Evolutionary conservation across 2,888 invertebrate species (phyloP).

Genomic region (Pristionchus maxplancki): DNA sequence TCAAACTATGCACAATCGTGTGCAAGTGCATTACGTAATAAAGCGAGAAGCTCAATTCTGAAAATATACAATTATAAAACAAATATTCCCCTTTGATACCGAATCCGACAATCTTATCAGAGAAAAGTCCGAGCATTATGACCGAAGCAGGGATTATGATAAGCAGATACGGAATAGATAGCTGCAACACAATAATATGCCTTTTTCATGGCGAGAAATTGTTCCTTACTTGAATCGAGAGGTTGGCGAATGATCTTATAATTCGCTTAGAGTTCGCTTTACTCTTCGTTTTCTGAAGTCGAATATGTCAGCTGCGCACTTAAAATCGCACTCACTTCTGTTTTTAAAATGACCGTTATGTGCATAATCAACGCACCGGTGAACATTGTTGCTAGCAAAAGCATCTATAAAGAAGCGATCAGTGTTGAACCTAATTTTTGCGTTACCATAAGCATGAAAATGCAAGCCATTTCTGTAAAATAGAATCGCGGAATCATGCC

Average conservation of each 20-base stretch:
- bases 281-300: neutral
- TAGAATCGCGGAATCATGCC: too few relatives aligned
- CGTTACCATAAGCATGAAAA: too few relatives aligned
- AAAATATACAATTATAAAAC: neutral
- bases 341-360: neutral
- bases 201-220: neutral
- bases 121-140: neutral
- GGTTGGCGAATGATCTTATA: neutral
- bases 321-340: neutral
- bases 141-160: neutral
- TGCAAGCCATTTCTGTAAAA: too few relatives aligned
- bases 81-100: too few relatives aligned
- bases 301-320: neutral
- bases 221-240: neutral
- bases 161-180: neutral
- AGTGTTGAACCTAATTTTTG: too few relatives aligned
- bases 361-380: too few relatives aligned
- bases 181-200: too few relatives aligned
- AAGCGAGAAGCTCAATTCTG: neutral
- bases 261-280: neutral
- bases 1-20: neutral
- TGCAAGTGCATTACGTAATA: neutral
- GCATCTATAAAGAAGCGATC: too few relatives aligned
- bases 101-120: neutral
- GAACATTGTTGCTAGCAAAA: too few relatives aligned